Evolutionary conservation across 2,113 vertebrate species (phyloP).

Genomic region (Plestiodon gilberti): DNA sequence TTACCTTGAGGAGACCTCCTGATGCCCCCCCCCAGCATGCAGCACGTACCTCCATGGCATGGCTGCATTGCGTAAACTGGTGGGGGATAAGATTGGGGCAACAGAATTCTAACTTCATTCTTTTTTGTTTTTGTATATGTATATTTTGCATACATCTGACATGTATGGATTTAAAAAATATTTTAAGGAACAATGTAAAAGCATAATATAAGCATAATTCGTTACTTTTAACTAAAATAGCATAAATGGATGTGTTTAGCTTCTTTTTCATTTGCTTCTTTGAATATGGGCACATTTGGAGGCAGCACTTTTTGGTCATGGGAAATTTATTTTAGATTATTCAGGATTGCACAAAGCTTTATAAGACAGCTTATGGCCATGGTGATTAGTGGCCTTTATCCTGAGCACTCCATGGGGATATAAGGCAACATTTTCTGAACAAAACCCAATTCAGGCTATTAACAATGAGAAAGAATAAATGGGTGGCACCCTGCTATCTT

Average conservation of each 20-base stretch:
- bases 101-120: too few relatives aligned
- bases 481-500: background rate
- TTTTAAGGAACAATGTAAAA: background rate
- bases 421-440: conserved; percentile 9
- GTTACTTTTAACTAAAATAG: conserved; percentile 44
- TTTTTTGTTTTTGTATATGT: too few relatives aligned
- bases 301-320: conserved; percentile 45
- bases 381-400: conserved; percentile 48
- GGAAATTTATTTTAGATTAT: conserved; percentile 62
- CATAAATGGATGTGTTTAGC: conserved; percentile 28
- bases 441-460: background rate
- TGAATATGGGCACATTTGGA: conserved; percentile 55
- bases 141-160: too few relatives aligned
- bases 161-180: too few relatives aligned
- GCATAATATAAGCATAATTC: conserved; percentile 38
- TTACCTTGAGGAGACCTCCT: too few relatives aligned
- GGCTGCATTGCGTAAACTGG: too few relatives aligned
- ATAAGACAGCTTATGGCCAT: conserved; percentile 45
- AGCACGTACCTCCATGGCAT: too few relatives aligned
- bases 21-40: too few relatives aligned
- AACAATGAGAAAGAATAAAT: conserved; percentile 31
- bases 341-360: conserved; percentile 50
- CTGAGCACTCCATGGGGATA: conserved; percentile 25
- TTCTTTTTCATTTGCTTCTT: conserved; percentile 58
- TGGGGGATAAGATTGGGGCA: too few relatives aligned